Conservation (phyloP, 2,888 invertebrate genomes). For the Acleris cristana region DNA sequence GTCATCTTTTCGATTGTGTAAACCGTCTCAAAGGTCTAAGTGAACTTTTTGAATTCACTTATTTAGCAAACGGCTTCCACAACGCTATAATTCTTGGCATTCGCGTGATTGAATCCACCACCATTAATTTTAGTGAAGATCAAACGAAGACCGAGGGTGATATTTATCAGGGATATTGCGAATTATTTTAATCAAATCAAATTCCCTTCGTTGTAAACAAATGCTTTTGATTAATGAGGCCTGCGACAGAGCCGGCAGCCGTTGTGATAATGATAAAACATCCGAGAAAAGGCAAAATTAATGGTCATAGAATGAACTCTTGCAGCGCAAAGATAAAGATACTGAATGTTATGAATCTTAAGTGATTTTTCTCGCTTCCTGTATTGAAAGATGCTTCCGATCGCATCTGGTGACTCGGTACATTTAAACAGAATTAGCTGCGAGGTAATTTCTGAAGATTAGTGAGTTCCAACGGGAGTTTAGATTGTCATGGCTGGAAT, state of each 20-base stretch:
- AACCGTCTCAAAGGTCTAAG: not conserved
- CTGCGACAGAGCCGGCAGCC: conserved; percentile 81
- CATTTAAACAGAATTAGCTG: conserved; percentile 70
- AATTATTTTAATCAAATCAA: conserved; percentile 85
- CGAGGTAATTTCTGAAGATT: conserved; percentile 67
- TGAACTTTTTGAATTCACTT: conserved; percentile 48
- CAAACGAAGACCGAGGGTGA: conserved; percentile 83
- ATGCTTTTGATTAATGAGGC: conserved; percentile 84
- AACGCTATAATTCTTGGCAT: conserved; percentile 48
- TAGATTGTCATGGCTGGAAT: conserved; percentile 79
- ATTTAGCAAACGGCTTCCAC: conserved; percentile 39
- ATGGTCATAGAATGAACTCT: conserved; percentile 85
- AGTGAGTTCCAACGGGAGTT: conserved; percentile 70
- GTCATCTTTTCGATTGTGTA: no score
- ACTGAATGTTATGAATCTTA: conserved; percentile 80
- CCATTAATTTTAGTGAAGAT: conserved; percentile 82
- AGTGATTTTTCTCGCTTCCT: conserved; percentile 77
- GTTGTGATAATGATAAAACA: conserved; percentile 83
- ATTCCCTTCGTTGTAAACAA: conserved; percentile 84
- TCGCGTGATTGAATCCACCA: conserved; percentile 82
- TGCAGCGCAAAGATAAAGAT: conserved; percentile 82
- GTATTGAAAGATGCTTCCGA: conserved; percentile 75
- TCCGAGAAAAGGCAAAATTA: conserved; percentile 82
- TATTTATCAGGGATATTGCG: conserved; percentile 85
- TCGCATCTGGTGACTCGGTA: conserved; percentile 78